These are phyloP conservation scores for Carassius gibelio DNA, from an alignment of 2,113 vertebrate species.

Conservation along the genomic window DNA sequence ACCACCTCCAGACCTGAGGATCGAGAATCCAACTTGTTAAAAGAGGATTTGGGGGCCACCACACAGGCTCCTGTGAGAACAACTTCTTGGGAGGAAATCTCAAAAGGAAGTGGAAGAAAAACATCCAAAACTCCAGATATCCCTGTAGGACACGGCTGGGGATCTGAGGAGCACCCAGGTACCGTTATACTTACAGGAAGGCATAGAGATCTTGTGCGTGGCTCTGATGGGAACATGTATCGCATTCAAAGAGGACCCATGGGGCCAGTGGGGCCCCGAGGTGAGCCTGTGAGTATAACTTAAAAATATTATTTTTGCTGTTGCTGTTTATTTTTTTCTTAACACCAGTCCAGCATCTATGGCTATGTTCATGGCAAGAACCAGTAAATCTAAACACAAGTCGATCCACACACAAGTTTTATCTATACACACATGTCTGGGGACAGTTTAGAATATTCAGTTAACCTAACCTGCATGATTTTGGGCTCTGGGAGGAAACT, in stretches of 20 bases:
- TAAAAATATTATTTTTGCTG: not conserved
- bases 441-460: too few relatives aligned
- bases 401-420: too few relatives aligned
- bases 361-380: too few relatives aligned
- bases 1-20: slow-evolving; percentile 24
- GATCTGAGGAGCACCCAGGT: slow-evolving; percentile 25
- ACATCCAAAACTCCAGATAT: slow-evolving; percentile 14
- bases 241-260: slow-evolving; percentile 66
- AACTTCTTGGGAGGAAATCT: not conserved
- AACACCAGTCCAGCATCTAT: too few relatives aligned
- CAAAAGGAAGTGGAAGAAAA: slow-evolving; percentile 8
- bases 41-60: slow-evolving; percentile 40
- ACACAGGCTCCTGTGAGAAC: slow-evolving; percentile 17
- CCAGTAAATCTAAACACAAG: too few relatives aligned
- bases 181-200: slow-evolving; percentile 47
- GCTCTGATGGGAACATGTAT: slow-evolving; percentile 60
- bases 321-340: too few relatives aligned
- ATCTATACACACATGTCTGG: too few relatives aligned
- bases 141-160: not conserved
- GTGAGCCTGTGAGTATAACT: slow-evolving; percentile 58
- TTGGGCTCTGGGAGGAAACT: not conserved
- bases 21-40: slow-evolving; percentile 55
- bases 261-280: slow-evolving; percentile 75
- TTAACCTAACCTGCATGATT: too few relatives aligned
- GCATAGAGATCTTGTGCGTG: slow-evolving; percentile 37